Evolutionary conservation across 2,888 invertebrate species (phyloP).

Genomic region (Patella ulyssiponensis): DNA sequence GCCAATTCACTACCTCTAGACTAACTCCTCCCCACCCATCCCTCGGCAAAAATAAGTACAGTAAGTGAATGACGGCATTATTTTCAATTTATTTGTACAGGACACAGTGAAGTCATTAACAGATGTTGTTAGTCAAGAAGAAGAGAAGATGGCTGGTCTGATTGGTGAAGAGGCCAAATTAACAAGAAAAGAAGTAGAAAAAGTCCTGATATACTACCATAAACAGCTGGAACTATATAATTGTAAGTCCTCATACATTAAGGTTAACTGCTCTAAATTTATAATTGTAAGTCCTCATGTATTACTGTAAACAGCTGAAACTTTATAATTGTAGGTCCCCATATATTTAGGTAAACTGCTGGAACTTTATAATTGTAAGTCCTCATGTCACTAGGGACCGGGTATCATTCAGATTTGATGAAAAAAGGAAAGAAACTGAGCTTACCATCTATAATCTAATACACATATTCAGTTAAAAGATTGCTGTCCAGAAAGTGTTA

Average conservation of each 20-base stretch:
- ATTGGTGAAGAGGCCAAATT: conserved; percentile 9
- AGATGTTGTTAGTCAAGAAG: conserved; percentile 13
- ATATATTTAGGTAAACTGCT: not conserved
- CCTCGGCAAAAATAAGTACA: too few relatives aligned
- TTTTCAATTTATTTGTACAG: not conserved
- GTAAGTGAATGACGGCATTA: too few relatives aligned
- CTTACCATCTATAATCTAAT: too few relatives aligned
- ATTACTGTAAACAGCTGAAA: conserved; percentile 34
- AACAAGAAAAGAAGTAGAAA: conserved; percentile 10
- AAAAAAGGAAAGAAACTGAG: too few relatives aligned
- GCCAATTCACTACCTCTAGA: too few relatives aligned
- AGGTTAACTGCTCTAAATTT: too few relatives aligned
- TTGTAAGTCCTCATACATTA: conserved; percentile 24
- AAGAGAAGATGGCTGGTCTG: not conserved
- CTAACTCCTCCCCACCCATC: too few relatives aligned
- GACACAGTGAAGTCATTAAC: not conserved
- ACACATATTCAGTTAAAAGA: too few relatives aligned
- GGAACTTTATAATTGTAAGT: not conserved
- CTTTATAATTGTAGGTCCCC: conserved; percentile 32
- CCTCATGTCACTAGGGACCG: too few relatives aligned
- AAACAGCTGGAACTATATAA: conserved; percentile 32
- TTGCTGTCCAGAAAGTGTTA: too few relatives aligned
- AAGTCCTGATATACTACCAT: conserved; percentile 21
- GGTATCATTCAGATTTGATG: too few relatives aligned
- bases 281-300: not conserved